These are phyloP conservation scores for Synergus laeviventris DNA, from an alignment of 2,888 invertebrate species.

Conservation along the genomic window DNA sequence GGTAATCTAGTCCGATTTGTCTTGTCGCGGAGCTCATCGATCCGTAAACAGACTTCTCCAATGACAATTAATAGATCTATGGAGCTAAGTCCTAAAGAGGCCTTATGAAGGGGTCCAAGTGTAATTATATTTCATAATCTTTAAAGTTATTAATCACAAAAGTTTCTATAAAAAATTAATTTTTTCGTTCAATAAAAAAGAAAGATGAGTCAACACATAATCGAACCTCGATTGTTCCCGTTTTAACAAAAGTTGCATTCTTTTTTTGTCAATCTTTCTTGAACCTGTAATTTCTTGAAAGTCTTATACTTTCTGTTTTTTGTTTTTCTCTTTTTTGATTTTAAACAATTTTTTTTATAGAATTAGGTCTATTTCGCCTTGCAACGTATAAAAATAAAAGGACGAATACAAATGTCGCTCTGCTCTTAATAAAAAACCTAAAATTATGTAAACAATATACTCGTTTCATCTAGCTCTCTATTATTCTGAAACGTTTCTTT, in stretches of 20 bases:
- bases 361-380: conserved; percentile 44
- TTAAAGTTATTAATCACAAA: conserved; percentile 14
- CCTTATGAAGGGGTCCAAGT: no score
- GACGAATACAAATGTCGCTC: conserved; percentile 72
- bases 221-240: conserved; percentile 29
- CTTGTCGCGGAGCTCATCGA: no score
- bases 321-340: conserved; percentile 50
- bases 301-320: not conserved
- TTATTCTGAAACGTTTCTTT: conserved; percentile 31
- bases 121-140: conserved; percentile 1
- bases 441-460: conserved; percentile 43
- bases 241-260: conserved; percentile 41
- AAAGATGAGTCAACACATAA: conserved; percentile 39
- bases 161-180: conserved; percentile 3
- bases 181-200: conserved; percentile 14
- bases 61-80: no score
- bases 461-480: conserved; percentile 34
- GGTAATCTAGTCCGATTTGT: no score
- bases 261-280: conserved; percentile 38
- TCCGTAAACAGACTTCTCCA: no score
- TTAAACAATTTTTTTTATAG: conserved; percentile 47
- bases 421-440: conserved; percentile 67
- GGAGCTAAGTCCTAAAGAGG: no score
- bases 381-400: conserved; percentile 71
- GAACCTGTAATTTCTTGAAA: not conserved